Conservation (phyloP, 2,113 vertebrate genomes). For the Oreotrochilus melanogaster region DNA sequence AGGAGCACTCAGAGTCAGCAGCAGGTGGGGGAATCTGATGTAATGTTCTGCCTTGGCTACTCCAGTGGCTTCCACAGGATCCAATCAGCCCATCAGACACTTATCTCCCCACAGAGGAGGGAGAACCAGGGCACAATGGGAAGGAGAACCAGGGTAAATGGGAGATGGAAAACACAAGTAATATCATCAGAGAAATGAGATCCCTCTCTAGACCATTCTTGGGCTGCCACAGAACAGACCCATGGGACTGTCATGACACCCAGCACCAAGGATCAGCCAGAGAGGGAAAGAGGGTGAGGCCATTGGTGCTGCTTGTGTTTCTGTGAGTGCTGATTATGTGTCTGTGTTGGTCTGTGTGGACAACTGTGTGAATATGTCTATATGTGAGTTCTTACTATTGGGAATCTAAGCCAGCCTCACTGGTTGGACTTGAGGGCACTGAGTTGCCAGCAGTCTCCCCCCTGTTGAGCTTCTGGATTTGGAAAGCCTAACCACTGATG, state of each 20-base stretch:
- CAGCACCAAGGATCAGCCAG: not conserved
- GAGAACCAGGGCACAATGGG: not conserved
- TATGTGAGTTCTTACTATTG: not conserved
- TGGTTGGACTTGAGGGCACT: not conserved
- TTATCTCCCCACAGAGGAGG: not conserved
- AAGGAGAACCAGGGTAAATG: no score
- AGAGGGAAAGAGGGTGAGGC: not conserved
- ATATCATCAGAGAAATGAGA: not conserved
- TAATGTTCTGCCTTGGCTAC: not conserved
- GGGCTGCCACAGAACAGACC: not conserved
- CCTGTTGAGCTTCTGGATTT: not conserved
- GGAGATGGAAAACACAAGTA: no score
- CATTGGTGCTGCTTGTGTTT: not conserved
- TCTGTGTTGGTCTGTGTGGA: not conserved
- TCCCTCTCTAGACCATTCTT: not conserved
- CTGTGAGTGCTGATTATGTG: not conserved
- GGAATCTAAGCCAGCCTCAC: not conserved
- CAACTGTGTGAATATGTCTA: not conserved
- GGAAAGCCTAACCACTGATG: not conserved
- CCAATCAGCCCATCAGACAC: not conserved
- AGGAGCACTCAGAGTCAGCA: not conserved
- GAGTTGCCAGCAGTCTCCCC: not conserved
- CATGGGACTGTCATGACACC: not conserved
- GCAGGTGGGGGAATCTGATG: not conserved
- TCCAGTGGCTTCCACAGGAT: not conserved